Conservation (phyloP, 2,797 vertebrate genomes). For the Morelia viridis region DNA sequence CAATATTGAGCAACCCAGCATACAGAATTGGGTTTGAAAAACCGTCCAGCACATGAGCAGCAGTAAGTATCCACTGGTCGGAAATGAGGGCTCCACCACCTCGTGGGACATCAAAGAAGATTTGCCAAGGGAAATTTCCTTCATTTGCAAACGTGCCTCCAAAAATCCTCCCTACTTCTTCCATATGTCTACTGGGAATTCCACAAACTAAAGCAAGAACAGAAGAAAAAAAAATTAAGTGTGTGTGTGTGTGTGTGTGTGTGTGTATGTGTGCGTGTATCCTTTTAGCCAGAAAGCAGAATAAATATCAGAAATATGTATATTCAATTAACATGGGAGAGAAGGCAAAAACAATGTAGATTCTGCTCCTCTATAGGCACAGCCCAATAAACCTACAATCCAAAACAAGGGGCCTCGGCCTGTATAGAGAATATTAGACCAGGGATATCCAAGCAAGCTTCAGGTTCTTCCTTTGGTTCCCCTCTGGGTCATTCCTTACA, state of each 20-base stretch:
- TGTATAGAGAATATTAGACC: not conserved
- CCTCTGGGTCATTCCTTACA: not conserved
- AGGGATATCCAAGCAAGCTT: not conserved
- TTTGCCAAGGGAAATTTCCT: slow-evolving; percentile 87
- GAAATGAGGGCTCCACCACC: slow-evolving; percentile 85
- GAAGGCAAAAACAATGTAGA: not conserved
- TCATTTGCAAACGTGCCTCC: slow-evolving; percentile 72
- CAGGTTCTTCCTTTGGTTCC: not conserved
- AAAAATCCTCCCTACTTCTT: slow-evolving; percentile 72
- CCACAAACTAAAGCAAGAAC: slow-evolving; percentile 82
- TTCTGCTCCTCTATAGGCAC: not conserved
- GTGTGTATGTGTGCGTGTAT: too few relatives aligned
- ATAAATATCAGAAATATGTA: not conserved
- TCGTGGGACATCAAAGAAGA: slow-evolving; percentile 60
- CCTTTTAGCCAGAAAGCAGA: not conserved
- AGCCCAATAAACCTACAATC: not conserved
- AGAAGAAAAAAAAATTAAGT: not conserved
- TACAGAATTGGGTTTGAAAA: slow-evolving; percentile 51
- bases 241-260: too few relatives aligned
- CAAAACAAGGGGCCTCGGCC: not conserved
- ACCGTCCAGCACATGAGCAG: slow-evolving; percentile 83
- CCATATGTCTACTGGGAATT: slow-evolving; percentile 50
- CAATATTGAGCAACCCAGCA: slow-evolving; percentile 52
- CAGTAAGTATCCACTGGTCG: slow-evolving; percentile 90
- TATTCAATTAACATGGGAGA: too few relatives aligned